Evolutionary conservation across 2,113 vertebrate species (phyloP).

Genomic region (Crotalus helleri): DNA sequence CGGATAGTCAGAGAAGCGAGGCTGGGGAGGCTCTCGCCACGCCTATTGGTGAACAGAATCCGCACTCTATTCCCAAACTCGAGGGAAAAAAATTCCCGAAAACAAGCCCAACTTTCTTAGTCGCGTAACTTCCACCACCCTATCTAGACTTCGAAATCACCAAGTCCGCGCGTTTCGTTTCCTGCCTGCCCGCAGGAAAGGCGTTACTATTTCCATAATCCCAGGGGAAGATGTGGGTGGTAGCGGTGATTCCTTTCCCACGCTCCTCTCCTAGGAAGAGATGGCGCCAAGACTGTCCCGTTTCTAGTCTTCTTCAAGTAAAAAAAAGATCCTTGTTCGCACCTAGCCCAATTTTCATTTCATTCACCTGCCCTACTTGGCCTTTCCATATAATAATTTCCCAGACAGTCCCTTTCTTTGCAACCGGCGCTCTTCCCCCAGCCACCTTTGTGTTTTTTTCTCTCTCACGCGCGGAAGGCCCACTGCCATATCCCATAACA

Average conservation of each 20-base stretch:
- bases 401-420: neutral
- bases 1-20: neutral
- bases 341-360: neutral
- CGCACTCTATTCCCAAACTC: neutral
- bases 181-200: neutral
- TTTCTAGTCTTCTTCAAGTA: neutral
- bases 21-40: neutral
- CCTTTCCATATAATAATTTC: neutral
- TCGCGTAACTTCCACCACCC: neutral
- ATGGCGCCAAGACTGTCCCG: neutral
- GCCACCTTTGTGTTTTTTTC: too few species aligned
- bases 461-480: neutral
- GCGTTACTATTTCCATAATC: neutral
- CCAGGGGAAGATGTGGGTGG: neutral
- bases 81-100: neutral
- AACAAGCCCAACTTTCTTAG: neutral
- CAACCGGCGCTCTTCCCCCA: too few species aligned
- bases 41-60: neutral
- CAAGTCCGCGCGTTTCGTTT: neutral
- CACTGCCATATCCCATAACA: neutral
- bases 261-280: slow-evolving; percentile 8
- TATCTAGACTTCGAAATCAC: neutral
- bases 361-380: neutral
- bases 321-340: neutral
- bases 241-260: slow-evolving; percentile 1